These are phyloP conservation scores for Virgularia gustaviana DNA, from an alignment of 92 coral and sea anemone species.

Conservation along the genomic window DNA sequence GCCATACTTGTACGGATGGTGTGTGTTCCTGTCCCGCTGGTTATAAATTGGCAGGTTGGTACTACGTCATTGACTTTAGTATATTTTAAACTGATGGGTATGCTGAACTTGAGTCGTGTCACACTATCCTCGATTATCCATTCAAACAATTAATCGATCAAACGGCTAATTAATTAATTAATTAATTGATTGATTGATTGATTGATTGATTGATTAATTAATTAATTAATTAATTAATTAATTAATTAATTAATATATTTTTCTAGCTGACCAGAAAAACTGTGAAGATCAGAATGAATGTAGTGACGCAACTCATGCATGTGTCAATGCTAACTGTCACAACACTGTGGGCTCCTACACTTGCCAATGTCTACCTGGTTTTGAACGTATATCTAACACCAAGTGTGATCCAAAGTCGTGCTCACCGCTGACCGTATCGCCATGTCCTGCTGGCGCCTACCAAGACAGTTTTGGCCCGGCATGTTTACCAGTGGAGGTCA, in stretches of 20 bases:
- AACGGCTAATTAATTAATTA: too few relatives aligned
- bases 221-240: too few relatives aligned
- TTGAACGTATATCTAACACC: conserved; percentile 28
- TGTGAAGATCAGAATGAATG: conserved; percentile 79
- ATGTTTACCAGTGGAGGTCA: conserved; percentile 47
- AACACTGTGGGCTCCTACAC: conserved; percentile 67
- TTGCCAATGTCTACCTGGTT: conserved; percentile 67
- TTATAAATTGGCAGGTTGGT: conserved; percentile 49
- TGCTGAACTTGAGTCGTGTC: too few relatives aligned
- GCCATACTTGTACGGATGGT: conserved; percentile 56
- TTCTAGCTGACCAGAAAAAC: conserved; percentile 36
- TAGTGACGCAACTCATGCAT: conserved; percentile 57
- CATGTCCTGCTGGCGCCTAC: conserved; percentile 71
- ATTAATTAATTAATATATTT: too few relatives aligned
- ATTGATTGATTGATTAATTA: too few relatives aligned
- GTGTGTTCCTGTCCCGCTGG: conserved; percentile 61
- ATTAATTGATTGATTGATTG: too few relatives aligned
- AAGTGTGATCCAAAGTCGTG: conserved; percentile 65
- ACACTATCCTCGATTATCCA: too few relatives aligned
- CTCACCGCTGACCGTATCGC: conserved; percentile 43
- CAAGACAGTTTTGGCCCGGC: conserved; percentile 59
- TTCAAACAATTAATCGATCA: too few relatives aligned
- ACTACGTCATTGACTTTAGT: too few relatives aligned
- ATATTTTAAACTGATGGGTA: too few relatives aligned
- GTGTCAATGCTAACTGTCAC: conserved; percentile 64